These are phyloP conservation scores for Baccha elongata DNA, from an alignment of 2,888 invertebrate species.

Conservation along the genomic window DNA sequence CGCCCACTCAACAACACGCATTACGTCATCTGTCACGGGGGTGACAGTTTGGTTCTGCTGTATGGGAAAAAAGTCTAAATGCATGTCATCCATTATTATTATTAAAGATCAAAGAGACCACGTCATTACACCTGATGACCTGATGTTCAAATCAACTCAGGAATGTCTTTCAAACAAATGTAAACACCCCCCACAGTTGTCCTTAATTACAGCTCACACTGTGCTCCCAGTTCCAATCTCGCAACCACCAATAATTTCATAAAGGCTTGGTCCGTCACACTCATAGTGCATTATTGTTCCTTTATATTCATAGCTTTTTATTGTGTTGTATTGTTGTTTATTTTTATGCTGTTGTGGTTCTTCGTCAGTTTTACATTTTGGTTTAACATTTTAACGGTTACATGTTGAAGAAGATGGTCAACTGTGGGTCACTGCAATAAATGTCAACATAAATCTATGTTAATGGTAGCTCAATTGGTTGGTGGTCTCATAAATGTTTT, in stretches of 20 bases:
- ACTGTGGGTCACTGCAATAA: slow-evolving; percentile 59
- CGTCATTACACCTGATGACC: slow-evolving; percentile 23
- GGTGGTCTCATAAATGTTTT: slow-evolving; percentile 57
- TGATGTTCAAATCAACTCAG: neutral
- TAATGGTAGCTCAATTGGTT: slow-evolving; percentile 61
- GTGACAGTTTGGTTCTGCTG: slow-evolving; percentile 21
- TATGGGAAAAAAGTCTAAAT: slow-evolving; percentile 44
- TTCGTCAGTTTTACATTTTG: slow-evolving; percentile 57
- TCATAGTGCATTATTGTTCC: slow-evolving; percentile 61
- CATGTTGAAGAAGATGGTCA: slow-evolving; percentile 22
- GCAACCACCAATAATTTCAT: slow-evolving; percentile 8
- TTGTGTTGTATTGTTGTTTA: slow-evolving; percentile 51
- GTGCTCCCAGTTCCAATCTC: slow-evolving; percentile 6
- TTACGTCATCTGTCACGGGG: slow-evolving; percentile 41
- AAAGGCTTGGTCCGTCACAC: slow-evolving; percentile 39
- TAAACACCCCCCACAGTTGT: slow-evolving; percentile 43
- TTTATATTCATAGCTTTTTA: slow-evolving; percentile 60
- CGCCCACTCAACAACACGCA: slow-evolving; percentile 30
- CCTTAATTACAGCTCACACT: slow-evolving; percentile 17
- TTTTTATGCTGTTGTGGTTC: slow-evolving; percentile 62
- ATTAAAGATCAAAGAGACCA: slow-evolving; percentile 11
- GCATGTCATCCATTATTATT: slow-evolving; percentile 10
- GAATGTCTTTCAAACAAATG: slow-evolving; percentile 22
- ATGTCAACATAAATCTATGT: slow-evolving; percentile 68
- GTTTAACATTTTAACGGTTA: slow-evolving; percentile 55